phyloP scores from a whole-genome alignment of 2,888 invertebrate genomes.

The Gymnosoma rotundatum region DNA sequence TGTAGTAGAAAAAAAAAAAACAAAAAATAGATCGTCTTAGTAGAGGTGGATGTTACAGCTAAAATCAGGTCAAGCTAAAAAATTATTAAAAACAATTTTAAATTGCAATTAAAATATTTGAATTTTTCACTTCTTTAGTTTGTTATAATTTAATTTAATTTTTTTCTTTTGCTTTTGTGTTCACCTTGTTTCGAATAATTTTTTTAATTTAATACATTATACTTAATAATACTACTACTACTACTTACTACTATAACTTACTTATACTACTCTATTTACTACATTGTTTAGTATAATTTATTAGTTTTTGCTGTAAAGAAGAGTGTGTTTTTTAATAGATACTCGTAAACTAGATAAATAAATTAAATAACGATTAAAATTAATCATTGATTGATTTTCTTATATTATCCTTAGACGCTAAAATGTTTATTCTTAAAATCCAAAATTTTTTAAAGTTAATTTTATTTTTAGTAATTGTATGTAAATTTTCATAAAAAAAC shows the following conservation, averaged over 20 bases:
- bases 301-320: background rate
- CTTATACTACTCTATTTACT: constrained; percentile 42
- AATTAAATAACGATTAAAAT: background rate
- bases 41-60: constrained; percentile 24
- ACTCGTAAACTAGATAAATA: too few relatives aligned
- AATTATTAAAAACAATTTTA: background rate
- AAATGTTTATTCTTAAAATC: too few relatives aligned
- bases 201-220: constrained; percentile 53
- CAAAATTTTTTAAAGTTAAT: background rate
- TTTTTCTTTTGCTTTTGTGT: background rate
- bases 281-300: constrained; percentile 9
- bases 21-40: background rate
- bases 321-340: background rate
- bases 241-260: constrained; percentile 43
- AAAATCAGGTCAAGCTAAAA: constrained; percentile 52
- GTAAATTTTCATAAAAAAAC: background rate
- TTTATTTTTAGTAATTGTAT: background rate
- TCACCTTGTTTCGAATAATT: background rate
- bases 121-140: background rate
- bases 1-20: constrained; percentile 19
- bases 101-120: background rate
- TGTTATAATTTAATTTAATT: background rate
- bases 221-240: constrained; percentile 52
- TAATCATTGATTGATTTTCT: background rate
- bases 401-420: too few relatives aligned